Conservation (phyloP, 2,113 vertebrate species). For the Passer montanus region DNA sequence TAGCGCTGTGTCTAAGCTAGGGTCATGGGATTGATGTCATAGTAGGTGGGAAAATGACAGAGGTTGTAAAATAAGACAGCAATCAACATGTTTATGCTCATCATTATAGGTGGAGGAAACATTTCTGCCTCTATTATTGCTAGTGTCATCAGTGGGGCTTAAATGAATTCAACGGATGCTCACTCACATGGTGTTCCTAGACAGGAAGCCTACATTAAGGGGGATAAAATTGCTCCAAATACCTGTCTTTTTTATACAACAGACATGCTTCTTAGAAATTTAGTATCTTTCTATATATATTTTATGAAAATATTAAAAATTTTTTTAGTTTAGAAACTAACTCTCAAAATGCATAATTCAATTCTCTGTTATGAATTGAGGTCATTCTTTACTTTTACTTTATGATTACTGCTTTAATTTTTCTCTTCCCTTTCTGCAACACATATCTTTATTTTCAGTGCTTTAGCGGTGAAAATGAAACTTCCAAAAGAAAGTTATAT, state of each 20-base stretch:
- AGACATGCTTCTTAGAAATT: background rate
- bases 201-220: background rate
- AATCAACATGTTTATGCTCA: background rate
- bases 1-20: background rate
- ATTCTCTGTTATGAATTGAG: background rate
- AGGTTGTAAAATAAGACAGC: background rate
- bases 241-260: background rate
- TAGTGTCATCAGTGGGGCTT: background rate
- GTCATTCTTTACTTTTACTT: background rate
- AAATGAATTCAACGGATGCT: background rate
- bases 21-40: background rate
- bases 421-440: background rate
- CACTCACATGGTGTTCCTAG: background rate
- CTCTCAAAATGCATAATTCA: background rate
- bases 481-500: background rate
- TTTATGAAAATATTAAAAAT: background rate
- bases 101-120: background rate
- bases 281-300: background rate
- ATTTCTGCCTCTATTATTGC: background rate
- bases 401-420: background rate
- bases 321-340: background rate
- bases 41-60: background rate
- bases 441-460: background rate
- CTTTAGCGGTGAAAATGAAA: background rate
- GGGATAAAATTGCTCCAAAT: background rate